Evolutionary conservation across 2,113 vertebrate species (phyloP).

Genomic region (Pyrgilauda ruficollis): DNA sequence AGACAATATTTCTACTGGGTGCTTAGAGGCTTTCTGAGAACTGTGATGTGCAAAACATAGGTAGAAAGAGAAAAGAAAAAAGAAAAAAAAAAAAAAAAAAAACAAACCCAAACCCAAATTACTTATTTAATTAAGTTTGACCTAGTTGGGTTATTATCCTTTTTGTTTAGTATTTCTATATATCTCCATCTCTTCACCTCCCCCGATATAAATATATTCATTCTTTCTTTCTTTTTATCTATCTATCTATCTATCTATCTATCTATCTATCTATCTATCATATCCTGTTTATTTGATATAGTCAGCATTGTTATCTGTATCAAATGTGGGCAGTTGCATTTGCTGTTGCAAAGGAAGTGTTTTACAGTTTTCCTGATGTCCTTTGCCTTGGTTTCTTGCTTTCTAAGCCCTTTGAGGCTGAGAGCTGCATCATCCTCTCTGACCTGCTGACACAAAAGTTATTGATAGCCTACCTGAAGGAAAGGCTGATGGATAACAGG

Average conservation of each 20-base stretch:
- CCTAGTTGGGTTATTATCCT: background rate
- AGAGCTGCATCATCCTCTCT: background rate
- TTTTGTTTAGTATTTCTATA: background rate
- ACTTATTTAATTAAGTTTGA: background rate
- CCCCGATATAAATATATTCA: background rate
- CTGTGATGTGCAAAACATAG: background rate
- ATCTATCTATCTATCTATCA: background rate
- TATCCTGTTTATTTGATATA: background rate
- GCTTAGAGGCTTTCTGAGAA: background rate
- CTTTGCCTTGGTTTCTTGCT: background rate
- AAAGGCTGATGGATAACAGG: background rate
- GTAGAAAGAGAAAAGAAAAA: background rate
- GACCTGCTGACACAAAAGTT: background rate
- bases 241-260: fast-evolving
- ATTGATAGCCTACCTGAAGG: background rate
- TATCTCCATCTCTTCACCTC: background rate
- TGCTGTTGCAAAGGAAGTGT: background rate
- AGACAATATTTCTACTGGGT: background rate
- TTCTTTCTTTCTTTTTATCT: background rate
- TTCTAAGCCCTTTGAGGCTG: background rate
- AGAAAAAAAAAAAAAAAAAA: too few species aligned
- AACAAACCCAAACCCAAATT: background rate
- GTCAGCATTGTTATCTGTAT: background rate
- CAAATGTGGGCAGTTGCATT: background rate
- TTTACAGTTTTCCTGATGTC: background rate